Conservation (phyloP, 2,797 vertebrate genomes). For the Spondyliosoma cantharus region DNA sequence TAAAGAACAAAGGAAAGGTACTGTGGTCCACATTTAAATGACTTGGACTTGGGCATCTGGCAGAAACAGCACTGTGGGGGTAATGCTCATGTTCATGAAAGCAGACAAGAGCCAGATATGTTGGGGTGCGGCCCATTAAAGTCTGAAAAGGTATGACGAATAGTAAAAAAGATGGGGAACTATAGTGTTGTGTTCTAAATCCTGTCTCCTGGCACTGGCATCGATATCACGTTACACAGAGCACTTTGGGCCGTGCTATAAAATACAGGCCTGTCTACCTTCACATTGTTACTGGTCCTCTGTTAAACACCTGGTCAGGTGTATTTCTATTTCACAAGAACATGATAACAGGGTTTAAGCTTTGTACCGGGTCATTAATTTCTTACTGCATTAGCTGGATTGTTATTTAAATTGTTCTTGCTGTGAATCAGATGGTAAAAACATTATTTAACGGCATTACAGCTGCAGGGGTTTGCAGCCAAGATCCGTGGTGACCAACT, state of each 20-base stretch:
- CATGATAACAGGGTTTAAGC: slow-evolving; percentile 49
- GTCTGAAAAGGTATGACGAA: slow-evolving; percentile 40
- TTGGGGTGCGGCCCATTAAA: slow-evolving; percentile 43
- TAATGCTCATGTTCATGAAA: slow-evolving; percentile 59
- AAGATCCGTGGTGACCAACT: slow-evolving; percentile 47
- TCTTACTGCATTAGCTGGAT: slow-evolving; percentile 12
- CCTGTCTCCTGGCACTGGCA: slow-evolving; percentile 32
- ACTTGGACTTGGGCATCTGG: slow-evolving; percentile 30
- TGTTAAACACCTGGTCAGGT: slow-evolving; percentile 67
- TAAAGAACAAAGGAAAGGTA: slow-evolving; percentile 51
- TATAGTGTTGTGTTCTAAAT: slow-evolving; percentile 39
- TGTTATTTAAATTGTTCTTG: slow-evolving; percentile 30
- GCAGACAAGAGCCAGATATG: slow-evolving; percentile 68
- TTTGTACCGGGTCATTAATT: slow-evolving; percentile 41
- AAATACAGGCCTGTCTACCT: slow-evolving; percentile 48
- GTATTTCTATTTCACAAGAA: slow-evolving; percentile 52
- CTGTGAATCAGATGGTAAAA: slow-evolving; percentile 51
- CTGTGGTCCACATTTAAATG: slow-evolving; percentile 31
- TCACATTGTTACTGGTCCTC: slow-evolving; percentile 29
- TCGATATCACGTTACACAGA: slow-evolving; percentile 50
- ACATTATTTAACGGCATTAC: slow-evolving; percentile 52
- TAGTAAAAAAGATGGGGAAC: slow-evolving; percentile 41
- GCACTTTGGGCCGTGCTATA: slow-evolving; percentile 27
- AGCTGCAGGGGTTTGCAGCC: slow-evolving; percentile 50
- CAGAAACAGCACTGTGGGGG: slow-evolving; percentile 33